These are phyloP conservation scores for Arvicanthis niloticus DNA, from an alignment of 2,113 vertebrate species.

Conservation along the genomic window DNA sequence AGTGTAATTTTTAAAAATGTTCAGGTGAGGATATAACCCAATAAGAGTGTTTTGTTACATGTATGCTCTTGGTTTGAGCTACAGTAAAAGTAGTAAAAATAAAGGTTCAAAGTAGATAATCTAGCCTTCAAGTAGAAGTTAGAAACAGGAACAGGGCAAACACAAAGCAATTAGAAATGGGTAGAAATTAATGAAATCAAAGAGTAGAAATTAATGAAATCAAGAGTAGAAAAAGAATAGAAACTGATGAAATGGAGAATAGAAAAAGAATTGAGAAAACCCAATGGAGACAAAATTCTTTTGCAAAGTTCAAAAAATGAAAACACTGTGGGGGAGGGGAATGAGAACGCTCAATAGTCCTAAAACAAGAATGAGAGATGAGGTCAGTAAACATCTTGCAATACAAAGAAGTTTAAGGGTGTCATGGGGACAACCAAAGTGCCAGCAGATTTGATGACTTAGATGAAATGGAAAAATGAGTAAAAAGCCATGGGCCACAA, in stretches of 20 bases:
- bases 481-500: constrained; percentile 14
- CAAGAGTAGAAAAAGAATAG: neutral
- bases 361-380: neutral
- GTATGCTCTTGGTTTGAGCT: neutral
- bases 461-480: constrained; percentile 43
- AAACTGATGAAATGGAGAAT: neutral
- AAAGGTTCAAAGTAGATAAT: neutral
- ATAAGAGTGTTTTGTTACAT: neutral
- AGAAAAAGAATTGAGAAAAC: neutral
- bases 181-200: no score
- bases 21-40: neutral
- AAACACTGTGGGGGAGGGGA: neutral
- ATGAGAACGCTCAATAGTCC: neutral
- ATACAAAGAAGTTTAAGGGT: neutral
- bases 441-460: neutral
- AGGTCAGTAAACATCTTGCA: neutral
- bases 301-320: neutral
- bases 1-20: neutral
- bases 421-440: neutral
- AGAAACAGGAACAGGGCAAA: neutral
- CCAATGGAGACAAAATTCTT: neutral
- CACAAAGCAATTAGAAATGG: neutral
- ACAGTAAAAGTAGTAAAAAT: neutral
- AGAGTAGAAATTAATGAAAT: neutral
- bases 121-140: neutral